These are phyloP conservation scores for Mimas tiliae DNA, from an alignment of 2,888 invertebrate species.

Conservation along the genomic window DNA sequence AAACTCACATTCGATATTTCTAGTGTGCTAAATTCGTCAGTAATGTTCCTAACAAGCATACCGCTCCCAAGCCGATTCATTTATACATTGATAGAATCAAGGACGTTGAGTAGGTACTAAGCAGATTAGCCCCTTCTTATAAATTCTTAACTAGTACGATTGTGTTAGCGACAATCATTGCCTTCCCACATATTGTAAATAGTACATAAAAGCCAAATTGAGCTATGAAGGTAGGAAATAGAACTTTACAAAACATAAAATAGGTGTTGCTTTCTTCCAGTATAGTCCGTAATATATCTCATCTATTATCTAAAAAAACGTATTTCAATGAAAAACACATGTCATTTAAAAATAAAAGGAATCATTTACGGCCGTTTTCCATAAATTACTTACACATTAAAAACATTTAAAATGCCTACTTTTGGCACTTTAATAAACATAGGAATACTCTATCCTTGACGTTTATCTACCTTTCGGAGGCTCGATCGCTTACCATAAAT, in stretches of 20 bases:
- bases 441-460: too few species aligned
- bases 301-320: too few species aligned
- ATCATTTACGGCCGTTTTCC: too few species aligned
- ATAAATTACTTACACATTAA: too few species aligned
- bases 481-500: too few species aligned
- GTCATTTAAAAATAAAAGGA: too few species aligned
- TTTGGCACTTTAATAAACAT: too few species aligned
- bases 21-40: slow-evolving; percentile 49
- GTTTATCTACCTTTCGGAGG: too few species aligned
- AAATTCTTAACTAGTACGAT: neutral
- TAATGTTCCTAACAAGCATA: slow-evolving; percentile 46
- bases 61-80: slow-evolving; percentile 55
- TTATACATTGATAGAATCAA: slow-evolving; percentile 52
- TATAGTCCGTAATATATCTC: too few species aligned
- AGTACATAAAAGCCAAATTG: neutral
- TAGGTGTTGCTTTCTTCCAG: neutral
- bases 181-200: neutral
- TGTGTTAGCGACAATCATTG: neutral
- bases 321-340: too few species aligned
- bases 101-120: slow-evolving; percentile 38
- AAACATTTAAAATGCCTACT: too few species aligned
- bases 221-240: too few species aligned
- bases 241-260: neutral
- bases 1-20: slow-evolving; percentile 39
- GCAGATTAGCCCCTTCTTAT: slow-evolving; percentile 41